phyloP scores from a whole-genome alignment of 2,113 vertebrate genomes.

The Anser brachyrhynchus region DNA sequence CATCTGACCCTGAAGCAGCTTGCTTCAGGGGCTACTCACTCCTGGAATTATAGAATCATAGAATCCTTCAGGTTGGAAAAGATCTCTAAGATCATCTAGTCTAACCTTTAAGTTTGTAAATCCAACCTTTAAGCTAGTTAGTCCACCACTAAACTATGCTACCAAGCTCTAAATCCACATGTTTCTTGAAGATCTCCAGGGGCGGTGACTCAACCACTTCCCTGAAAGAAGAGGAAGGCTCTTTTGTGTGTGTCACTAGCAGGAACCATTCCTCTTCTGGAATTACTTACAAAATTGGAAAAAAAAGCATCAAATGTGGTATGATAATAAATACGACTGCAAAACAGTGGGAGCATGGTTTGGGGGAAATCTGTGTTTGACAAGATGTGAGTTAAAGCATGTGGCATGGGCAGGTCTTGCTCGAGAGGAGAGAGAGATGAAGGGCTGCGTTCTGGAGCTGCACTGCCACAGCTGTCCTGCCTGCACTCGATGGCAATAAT shows the following conservation, averaged over 20 bases:
- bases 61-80: no score
- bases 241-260: neutral
- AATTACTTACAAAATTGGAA: neutral
- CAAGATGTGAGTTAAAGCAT: neutral
- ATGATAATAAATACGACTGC: neutral
- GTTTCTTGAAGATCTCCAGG: no score
- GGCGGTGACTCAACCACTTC: no score
- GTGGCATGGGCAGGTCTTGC: neutral
- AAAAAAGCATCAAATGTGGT: neutral
- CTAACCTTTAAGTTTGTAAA: no score
- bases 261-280: neutral
- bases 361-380: neutral
- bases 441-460: neutral
- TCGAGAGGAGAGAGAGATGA: accelerated
- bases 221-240: neutral
- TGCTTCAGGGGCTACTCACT: neutral
- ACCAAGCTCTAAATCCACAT: no score
- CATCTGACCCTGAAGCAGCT: neutral
- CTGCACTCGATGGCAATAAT: neutral
- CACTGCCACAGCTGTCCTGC: neutral
- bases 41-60: neutral
- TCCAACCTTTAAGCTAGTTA: no score
- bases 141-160: no score
- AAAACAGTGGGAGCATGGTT: neutral
- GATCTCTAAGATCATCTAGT: no score